phyloP scores from a whole-genome alignment of 2,113 vertebrate genomes.

The Trichomycterus rosablanca region DNA sequence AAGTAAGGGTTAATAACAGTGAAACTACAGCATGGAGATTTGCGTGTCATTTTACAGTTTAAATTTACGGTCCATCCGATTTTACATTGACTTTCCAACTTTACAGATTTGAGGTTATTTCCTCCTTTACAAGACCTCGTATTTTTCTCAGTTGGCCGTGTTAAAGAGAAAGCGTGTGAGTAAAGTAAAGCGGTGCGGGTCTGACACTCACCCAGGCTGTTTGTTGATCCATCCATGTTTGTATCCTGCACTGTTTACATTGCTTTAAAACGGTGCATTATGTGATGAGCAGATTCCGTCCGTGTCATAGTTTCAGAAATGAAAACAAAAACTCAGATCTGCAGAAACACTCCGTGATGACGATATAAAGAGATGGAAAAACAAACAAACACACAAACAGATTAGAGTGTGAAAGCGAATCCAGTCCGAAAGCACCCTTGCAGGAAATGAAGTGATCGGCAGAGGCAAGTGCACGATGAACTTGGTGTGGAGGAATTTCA shows the following conservation, averaged over 20 bases:
- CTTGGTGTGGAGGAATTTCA: neutral
- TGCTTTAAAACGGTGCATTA: neutral
- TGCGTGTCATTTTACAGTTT: too few relatives aligned
- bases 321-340: neutral
- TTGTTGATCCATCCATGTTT: slow-evolving; percentile 64
- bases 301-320: neutral
- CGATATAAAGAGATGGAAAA: neutral
- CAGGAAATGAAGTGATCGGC: neutral
- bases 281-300: neutral
- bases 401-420: neutral
- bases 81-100: too few relatives aligned
- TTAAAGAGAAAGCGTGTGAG: too few relatives aligned
- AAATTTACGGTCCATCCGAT: too few relatives aligned
- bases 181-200: neutral
- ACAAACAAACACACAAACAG: too few relatives aligned
- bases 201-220: slow-evolving; percentile 63
- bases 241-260: neutral
- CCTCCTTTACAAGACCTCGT: too few relatives aligned
- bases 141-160: too few relatives aligned
- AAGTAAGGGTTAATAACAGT: too few relatives aligned
- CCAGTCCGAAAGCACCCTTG: slow-evolving; percentile 20
- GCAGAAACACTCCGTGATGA: too few relatives aligned
- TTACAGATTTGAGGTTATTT: too few relatives aligned
- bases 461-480: neutral
- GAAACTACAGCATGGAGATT: too few relatives aligned